Conservation (phyloP, 30 jellyfish, hydroid and myxozoan species). For the Clytia hemisphaerica region DNA sequence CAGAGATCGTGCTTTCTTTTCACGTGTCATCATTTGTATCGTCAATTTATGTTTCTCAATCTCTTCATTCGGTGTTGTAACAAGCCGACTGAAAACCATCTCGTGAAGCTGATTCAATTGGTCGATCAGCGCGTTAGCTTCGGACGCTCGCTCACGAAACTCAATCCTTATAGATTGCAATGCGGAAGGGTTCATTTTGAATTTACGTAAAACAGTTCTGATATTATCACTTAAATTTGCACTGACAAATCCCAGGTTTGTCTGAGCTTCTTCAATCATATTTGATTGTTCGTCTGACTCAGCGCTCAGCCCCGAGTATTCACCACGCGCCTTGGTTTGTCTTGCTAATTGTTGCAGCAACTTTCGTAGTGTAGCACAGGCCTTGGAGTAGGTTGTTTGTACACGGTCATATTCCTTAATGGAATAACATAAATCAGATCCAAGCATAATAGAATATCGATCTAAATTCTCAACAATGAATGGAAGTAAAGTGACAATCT, state of each 20-base stretch:
- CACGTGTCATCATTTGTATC: slow-evolving; percentile 41
- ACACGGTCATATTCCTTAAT: slow-evolving; percentile 43
- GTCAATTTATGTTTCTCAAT: slow-evolving; percentile 50
- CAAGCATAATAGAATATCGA: slow-evolving; percentile 58
- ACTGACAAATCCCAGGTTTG: neutral
- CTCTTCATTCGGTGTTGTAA: slow-evolving; percentile 76
- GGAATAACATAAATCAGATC: slow-evolving; percentile 36
- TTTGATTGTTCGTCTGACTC: neutral
- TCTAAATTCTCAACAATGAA: slow-evolving; percentile 58
- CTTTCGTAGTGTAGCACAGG: too few relatives aligned
- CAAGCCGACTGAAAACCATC: slow-evolving; percentile 47
- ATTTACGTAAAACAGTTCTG: slow-evolving; percentile 44
- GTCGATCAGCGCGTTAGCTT: slow-evolving; percentile 60
- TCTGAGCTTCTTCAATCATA: neutral
- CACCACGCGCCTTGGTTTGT: too few relatives aligned
- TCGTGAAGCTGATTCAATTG: slow-evolving; percentile 45
- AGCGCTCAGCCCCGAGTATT: neutral
- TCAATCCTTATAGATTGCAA: slow-evolving; percentile 50
- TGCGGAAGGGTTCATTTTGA: slow-evolving; percentile 76
- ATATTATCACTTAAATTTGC: neutral
- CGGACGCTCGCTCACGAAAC: slow-evolving; percentile 68
- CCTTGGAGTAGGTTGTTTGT: slow-evolving; percentile 32
- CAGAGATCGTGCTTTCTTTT: slow-evolving; percentile 47
- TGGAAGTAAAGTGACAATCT: slow-evolving; percentile 77
- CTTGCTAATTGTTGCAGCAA: neutral